Evolutionary conservation across 2,888 invertebrate species (phyloP), one percentile per base, ranked within the genome.

Genomic region (Pterobdella sp.): DNA sequence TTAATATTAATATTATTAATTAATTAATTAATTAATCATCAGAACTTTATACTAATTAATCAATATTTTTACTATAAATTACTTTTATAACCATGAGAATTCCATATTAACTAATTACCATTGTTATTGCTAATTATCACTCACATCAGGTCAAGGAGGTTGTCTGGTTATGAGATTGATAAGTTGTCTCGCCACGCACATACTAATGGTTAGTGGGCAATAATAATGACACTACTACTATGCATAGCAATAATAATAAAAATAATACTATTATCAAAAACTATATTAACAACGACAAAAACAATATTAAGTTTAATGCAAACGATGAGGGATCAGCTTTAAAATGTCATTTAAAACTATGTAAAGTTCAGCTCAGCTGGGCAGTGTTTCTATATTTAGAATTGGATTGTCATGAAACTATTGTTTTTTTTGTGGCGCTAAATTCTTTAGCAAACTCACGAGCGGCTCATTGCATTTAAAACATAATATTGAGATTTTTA

Each of bases 151-250:
- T 69, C 69, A 49, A 69, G 69, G 32, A 34, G 69, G 22, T 52
- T 69, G 3, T 69, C 69, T 31, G 69, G 69, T 18, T 69, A 69
- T 49, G 69, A 69, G 22, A 49, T 52, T 18, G 42, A 69, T 14
- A 42, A 69, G 52, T 42, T 49, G n/a, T 69, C 49, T 29, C 42
- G 52, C 31, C 26, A 49, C 49, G 29, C 69, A 14, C 52, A 37
- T 52, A 37, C 49, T 49, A 69, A 37, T 52, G 69, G 69, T 69
- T 10, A 49, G 1, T 26, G 22, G 2, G 4, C 31, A 26, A 36
- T 2, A 14, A 67, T 67, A n/a, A 26, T 7, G 10, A 26, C 7
- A 63, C 7, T 63, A 26, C 31, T 63, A 26, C 7, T 26, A 7
- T 63, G n/a, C 10, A 63, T 14, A 14, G n/a, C 7, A 26, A 26